Percentiles rank a stretch among this genome's conserved stretches.
These are phyloP conservation scores for Spea hammondii DNA, from an alignment of 2,797 vertebrate species.

Conservation along the genomic window DNA sequence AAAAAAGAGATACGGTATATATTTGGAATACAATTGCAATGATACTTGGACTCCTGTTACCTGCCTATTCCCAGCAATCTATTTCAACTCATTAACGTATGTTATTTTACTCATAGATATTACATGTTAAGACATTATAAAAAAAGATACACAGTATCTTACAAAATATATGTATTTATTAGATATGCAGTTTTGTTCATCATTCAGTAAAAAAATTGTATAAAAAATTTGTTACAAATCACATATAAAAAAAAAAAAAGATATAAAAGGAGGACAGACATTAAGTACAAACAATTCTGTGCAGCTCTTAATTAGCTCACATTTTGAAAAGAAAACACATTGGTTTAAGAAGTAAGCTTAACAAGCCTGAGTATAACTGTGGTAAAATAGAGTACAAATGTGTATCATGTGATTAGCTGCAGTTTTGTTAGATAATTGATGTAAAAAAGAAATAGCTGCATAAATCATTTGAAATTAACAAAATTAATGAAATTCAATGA, in stretches of 20 bases:
- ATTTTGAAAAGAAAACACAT: neutral
- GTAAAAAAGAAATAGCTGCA: neutral
- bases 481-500: neutral
- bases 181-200: slow-evolving; percentile 38
- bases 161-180: slow-evolving; percentile 41
- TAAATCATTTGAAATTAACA: neutral
- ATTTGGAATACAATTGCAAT: too few relatives aligned
- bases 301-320: slow-evolving; percentile 7
- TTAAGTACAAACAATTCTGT: slow-evolving; percentile 4
- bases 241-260: slow-evolving; percentile 24
- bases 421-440: neutral
- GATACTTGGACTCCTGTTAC: too few relatives aligned
- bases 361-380: neutral
- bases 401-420: neutral
- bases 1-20: too few relatives aligned
- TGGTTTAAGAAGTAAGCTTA: neutral
- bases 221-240: neutral
- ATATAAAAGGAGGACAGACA: slow-evolving; percentile 14
- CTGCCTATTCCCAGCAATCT: too few relatives aligned
- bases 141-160: neutral
- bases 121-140: too few relatives aligned
- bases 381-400: neutral
- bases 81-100: too few relatives aligned
- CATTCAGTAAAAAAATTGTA: slow-evolving; percentile 15
- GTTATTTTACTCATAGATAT: too few relatives aligned